A percentile compares a stretch with the other conserved stretches of the same genome.
Conservation (phyloP, 2,888 invertebrate genomes). For the Copidosoma aretas region DNA sequence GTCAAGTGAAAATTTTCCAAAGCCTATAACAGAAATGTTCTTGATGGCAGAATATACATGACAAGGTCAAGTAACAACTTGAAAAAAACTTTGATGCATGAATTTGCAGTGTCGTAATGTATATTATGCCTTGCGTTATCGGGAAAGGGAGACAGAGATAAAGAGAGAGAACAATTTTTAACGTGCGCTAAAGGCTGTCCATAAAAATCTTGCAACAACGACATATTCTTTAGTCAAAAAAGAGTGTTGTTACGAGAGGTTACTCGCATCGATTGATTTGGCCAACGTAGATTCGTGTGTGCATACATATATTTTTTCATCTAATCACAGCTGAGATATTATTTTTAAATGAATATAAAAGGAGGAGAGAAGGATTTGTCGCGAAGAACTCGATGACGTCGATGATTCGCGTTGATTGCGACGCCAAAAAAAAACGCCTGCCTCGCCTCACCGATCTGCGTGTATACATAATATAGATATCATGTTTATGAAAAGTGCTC, state of each 20-base stretch:
- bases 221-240: not conserved
- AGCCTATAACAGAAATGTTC: conserved; percentile 29
- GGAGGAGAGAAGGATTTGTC: not conserved
- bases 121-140: too few relatives aligned
- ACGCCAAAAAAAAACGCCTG: not conserved
- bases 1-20: conserved; percentile 25
- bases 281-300: not conserved
- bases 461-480: conserved; percentile 23
- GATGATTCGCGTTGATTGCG: not conserved
- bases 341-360: conserved; percentile 35
- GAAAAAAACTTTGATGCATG: not conserved
- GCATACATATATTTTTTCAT: conserved; percentile 3
- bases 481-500: conserved; percentile 38
- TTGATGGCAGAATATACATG: conserved; percentile 14
- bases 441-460: not conserved
- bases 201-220: too few relatives aligned
- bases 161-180: not conserved
- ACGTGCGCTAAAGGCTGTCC: too few relatives aligned
- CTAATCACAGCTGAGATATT: not conserved
- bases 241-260: not conserved
- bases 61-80: conserved; percentile 39
- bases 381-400: conserved; percentile 30
- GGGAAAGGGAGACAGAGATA: not conserved
- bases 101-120: conserved; percentile 24
- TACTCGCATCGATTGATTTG: not conserved